A percentile compares a stretch with the other conserved stretches of the same genome.
Evolutionary conservation across 2,113 vertebrate genomes (phyloP).

Genomic region (Carassius carassius): DNA sequence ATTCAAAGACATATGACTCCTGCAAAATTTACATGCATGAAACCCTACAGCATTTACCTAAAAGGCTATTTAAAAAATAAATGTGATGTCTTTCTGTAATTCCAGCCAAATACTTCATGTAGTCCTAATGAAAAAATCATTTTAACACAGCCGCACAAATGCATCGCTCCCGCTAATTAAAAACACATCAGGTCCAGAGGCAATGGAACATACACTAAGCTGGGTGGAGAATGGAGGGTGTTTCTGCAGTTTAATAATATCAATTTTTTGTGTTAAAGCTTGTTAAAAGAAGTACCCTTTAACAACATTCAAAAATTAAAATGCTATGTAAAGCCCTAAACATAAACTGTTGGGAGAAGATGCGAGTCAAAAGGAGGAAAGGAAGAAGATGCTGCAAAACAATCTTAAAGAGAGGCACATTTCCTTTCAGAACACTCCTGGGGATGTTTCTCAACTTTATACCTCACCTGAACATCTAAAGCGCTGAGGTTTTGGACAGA

Average conservation of each 20-base stretch:
- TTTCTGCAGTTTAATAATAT: slow-evolving; percentile 36
- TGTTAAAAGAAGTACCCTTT: slow-evolving; percentile 21
- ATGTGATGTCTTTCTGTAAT: slow-evolving; percentile 63
- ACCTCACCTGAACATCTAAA: slow-evolving; percentile 35
- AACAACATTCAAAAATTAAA: slow-evolving; percentile 36
- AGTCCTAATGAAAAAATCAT: slow-evolving; percentile 69
- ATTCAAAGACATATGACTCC: slow-evolving; percentile 61
- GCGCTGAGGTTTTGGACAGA: slow-evolving; percentile 34
- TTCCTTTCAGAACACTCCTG: slow-evolving; percentile 29
- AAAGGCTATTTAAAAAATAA: slow-evolving; percentile 72
- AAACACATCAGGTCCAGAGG: slow-evolving; percentile 55
- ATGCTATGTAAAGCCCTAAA: slow-evolving; percentile 7
- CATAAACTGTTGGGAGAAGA: slow-evolving; percentile 13
- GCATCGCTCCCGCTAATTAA: slow-evolving; percentile 55
- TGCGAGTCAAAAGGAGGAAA: slow-evolving; percentile 23
- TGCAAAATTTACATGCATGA: slow-evolving; percentile 67
- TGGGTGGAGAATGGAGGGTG: slow-evolving; percentile 27
- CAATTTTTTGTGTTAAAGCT: slow-evolving; percentile 35
- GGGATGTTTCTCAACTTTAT: slow-evolving; percentile 27
- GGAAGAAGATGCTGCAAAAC: slow-evolving; percentile 21
- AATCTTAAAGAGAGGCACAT: not conserved
- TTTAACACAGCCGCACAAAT: slow-evolving; percentile 62
- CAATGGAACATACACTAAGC: slow-evolving; percentile 46
- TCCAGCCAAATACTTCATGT: slow-evolving; percentile 68
- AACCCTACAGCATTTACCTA: slow-evolving; percentile 58